A percentile compares a stretch with the other conserved stretches of the same genome.
Conservation (phyloP, 2,888 invertebrate genomes). For the Cerceris rybyensis region DNA sequence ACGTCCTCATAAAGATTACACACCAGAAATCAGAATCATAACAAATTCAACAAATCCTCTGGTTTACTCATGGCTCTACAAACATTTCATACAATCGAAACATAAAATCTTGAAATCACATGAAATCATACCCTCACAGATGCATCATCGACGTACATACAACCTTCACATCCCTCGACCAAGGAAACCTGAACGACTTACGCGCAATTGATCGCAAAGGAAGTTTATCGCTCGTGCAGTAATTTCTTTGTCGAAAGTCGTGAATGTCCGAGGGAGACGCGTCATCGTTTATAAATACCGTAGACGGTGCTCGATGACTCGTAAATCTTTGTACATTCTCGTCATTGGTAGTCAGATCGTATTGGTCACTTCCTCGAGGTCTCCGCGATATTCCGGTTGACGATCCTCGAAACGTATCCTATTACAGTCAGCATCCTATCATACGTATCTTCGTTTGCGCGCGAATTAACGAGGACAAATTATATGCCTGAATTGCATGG, state of each 20-base stretch:
- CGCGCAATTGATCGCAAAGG: too few relatives aligned
- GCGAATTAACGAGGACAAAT: slow-evolving; percentile 15
- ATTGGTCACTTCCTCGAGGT: slow-evolving; percentile 16
- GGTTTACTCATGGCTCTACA: too few relatives aligned
- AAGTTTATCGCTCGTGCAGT: neutral
- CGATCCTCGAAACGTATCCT: slow-evolving; percentile 10
- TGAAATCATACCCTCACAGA: too few relatives aligned
- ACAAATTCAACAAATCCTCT: too few relatives aligned
- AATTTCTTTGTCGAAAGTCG: slow-evolving; percentile 7
- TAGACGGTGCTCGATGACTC: slow-evolving; percentile 16
- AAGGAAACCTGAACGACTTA: too few relatives aligned
- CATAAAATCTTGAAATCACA: too few relatives aligned
- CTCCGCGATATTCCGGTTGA: slow-evolving; percentile 8
- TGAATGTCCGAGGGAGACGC: slow-evolving; percentile 1
- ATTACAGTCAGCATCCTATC: slow-evolving; percentile 12
- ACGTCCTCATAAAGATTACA: too few relatives aligned
- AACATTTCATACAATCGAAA: too few relatives aligned
- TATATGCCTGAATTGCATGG: slow-evolving; percentile 18
- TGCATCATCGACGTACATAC: too few relatives aligned
- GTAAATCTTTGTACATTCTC: neutral
- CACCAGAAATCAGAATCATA: too few relatives aligned
- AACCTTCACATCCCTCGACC: too few relatives aligned
- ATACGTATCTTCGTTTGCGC: neutral
- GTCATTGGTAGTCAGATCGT: neutral
- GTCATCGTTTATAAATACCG: slow-evolving; percentile 43